Evolutionary conservation across 2,113 vertebrate species (phyloP).

Genomic region (Haemorhous mexicanus): DNA sequence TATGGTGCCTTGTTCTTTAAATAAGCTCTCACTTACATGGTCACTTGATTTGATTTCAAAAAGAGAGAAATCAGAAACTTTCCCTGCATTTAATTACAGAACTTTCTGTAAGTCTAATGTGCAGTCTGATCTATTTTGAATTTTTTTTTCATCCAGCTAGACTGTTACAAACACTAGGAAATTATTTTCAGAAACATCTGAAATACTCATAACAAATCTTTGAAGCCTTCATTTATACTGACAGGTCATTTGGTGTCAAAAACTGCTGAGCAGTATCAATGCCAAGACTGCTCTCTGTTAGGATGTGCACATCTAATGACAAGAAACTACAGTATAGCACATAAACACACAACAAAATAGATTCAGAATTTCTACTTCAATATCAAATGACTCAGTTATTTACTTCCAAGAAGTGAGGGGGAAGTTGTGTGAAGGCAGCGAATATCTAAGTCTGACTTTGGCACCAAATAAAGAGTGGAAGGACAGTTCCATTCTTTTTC

Average conservation of each 20-base stretch:
- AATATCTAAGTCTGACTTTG: not conserved
- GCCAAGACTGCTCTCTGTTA: not conserved
- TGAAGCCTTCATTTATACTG: not conserved
- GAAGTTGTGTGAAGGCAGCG: not conserved
- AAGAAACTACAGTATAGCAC: not conserved
- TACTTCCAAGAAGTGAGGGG: not conserved
- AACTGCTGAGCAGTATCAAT: not conserved
- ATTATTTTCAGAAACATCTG: not conserved
- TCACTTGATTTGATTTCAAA: not conserved
- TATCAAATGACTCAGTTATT: not conserved
- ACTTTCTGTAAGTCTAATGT: not conserved
- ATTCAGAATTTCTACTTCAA: not conserved
- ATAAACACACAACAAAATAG: not conserved
- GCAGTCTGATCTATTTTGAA: not conserved
- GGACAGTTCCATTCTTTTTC: not conserved
- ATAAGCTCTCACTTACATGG: not conserved
- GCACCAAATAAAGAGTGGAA: not conserved
- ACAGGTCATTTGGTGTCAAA: not conserved
- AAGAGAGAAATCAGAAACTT: not conserved
- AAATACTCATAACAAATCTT: not conserved
- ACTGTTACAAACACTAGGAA: not conserved
- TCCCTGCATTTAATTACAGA: not conserved
- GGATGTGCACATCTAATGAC: not conserved
- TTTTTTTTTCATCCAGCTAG: not conserved
- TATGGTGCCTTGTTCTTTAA: not conserved